These are phyloP conservation scores for Melanotus villosus DNA, from an alignment of 2,888 invertebrate genomes.

Conservation along the genomic window DNA sequence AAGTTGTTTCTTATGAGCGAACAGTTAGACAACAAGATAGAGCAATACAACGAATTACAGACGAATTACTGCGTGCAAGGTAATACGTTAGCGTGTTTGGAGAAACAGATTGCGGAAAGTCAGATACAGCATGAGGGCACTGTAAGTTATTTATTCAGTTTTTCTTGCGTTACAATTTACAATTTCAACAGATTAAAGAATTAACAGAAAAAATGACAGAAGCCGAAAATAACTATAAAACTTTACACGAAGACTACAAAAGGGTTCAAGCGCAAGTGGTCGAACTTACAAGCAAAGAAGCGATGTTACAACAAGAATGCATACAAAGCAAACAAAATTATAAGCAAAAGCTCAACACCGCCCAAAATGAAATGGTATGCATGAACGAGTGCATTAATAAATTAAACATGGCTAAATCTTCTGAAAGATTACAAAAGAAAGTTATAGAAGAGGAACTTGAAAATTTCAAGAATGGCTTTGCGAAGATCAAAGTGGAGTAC, in stretches of 20 bases:
- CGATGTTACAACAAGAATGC: slow-evolving; percentile 49
- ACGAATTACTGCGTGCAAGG: slow-evolving; percentile 57
- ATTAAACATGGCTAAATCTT: too few species aligned
- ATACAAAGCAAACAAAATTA: slow-evolving; percentile 51
- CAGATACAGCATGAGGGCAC: too few species aligned
- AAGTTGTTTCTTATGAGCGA: slow-evolving; percentile 56
- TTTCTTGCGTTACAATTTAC: too few species aligned
- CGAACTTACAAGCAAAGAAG: slow-evolving; percentile 37
- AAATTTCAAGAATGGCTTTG: too few species aligned
- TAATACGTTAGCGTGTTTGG: slow-evolving; percentile 54
- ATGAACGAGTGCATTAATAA: slow-evolving; percentile 50
- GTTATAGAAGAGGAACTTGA: too few species aligned
- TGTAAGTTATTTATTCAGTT: too few species aligned
- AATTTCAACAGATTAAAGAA: slow-evolving; percentile 53
- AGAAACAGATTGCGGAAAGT: slow-evolving; percentile 58
- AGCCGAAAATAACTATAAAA: slow-evolving; percentile 41
- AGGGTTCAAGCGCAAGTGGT: slow-evolving; percentile 35
- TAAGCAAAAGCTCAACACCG: slow-evolving; percentile 52
- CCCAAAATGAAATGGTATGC: slow-evolving; percentile 45
- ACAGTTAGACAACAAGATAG: slow-evolving; percentile 54
- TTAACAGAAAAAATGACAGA: slow-evolving; percentile 55
- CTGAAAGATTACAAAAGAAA: too few species aligned
- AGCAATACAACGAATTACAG: slow-evolving; percentile 55
- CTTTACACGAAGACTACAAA: slow-evolving; percentile 43
- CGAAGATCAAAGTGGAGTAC: too few species aligned